Evolutionary conservation across 2,888 invertebrate genomes (phyloP).

Genomic region (Phyllotreta striolata): DNA sequence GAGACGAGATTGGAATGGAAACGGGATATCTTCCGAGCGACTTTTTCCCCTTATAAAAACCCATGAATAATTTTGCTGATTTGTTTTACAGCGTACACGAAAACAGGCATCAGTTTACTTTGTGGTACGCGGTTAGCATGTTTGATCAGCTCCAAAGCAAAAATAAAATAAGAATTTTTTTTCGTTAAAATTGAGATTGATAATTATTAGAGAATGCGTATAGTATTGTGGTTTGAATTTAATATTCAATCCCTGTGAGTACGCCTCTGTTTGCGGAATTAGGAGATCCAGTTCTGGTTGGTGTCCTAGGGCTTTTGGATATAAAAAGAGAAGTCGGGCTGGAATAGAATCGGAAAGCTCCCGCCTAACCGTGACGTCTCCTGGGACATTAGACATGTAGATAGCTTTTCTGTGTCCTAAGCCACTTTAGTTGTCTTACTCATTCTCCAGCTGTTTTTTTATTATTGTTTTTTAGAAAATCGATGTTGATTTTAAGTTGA

Average conservation of each 20-base stretch:
- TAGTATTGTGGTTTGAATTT: no score
- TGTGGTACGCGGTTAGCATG: slow-evolving; percentile 25
- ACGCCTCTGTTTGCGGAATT: not conserved
- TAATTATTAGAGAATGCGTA: no score
- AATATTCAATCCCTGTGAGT: not conserved
- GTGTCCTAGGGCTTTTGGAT: slow-evolving; percentile 24
- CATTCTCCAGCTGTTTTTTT: not conserved
- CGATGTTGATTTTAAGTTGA: no score
- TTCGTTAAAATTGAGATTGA: not conserved
- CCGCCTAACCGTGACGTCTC: slow-evolving; percentile 46
- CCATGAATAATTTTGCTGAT: slow-evolving; percentile 38
- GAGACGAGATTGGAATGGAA: slow-evolving; percentile 28
- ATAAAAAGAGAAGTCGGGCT: slow-evolving; percentile 37
- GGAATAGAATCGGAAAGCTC: slow-evolving; percentile 18
- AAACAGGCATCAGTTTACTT: slow-evolving; percentile 38
- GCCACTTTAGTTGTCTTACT: slow-evolving; percentile 32
- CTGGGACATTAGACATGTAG: slow-evolving; percentile 60
- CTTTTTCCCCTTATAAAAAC: slow-evolving; percentile 21
- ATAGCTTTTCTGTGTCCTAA: slow-evolving; percentile 58
- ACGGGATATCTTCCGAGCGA: slow-evolving; percentile 18
- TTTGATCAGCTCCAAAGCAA: not conserved
- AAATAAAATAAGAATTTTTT: slow-evolving; percentile 1
- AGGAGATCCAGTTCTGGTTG: not conserved
- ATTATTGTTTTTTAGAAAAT: not conserved
- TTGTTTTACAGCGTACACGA: slow-evolving; percentile 35